Conservation (phyloP, 1,140 invertebrate species). For the Macrobrachium rosenbergii region DNA sequence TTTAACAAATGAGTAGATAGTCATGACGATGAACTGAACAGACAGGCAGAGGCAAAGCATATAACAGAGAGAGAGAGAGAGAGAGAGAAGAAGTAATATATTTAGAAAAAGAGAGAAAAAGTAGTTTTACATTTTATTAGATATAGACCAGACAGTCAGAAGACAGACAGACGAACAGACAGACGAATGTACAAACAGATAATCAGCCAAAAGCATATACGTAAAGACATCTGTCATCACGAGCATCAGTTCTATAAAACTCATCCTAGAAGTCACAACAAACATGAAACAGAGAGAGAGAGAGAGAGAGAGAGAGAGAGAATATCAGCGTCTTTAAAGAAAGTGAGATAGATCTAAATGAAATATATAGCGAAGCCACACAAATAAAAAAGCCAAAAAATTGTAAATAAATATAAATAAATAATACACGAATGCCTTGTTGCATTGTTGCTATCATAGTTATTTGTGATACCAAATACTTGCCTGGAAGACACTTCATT, state of each 20-base stretch:
- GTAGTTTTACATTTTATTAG: background rate
- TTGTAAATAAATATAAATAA: background rate
- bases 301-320: no score
- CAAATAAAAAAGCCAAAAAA: background rate
- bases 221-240: no score
- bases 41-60: background rate
- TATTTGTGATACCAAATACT: no score
- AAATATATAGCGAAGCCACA: background rate
- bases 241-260: no score
- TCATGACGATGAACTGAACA: no score
- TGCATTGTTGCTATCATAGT: slow-evolving; percentile 6
- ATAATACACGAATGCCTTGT: background rate
- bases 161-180: background rate
- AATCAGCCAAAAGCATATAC: no score
- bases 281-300: no score
- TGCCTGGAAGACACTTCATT: no score
- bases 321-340: no score
- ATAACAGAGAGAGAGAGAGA: background rate
- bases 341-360: background rate
- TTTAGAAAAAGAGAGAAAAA: background rate
- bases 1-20: no score
- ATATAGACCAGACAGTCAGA: background rate
- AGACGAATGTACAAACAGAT: background rate
- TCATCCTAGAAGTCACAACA: no score
- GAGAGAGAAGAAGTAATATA: background rate